A percentile compares a stretch with the other conserved stretches of the same genome.
Conservation (phyloP, 2,888 invertebrate species). For the Lycaena phlaeas region DNA sequence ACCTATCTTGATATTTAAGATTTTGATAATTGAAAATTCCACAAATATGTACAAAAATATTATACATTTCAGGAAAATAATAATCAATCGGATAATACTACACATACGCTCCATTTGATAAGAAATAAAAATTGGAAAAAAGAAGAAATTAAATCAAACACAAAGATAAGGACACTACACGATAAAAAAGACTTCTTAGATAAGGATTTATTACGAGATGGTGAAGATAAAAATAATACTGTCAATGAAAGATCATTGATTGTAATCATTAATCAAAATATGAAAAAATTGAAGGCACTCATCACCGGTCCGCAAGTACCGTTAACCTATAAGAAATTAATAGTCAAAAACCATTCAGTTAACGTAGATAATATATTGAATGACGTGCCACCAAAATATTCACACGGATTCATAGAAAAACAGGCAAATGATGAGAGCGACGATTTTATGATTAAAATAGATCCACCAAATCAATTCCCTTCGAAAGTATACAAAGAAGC, state of each 20-base stretch:
- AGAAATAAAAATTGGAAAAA: too few relatives aligned
- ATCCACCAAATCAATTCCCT: too few relatives aligned
- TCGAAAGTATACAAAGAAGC: too few relatives aligned
- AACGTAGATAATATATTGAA: slow-evolving; percentile 10
- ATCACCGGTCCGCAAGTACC: neutral
- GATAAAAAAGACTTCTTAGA: slow-evolving; percentile 18
- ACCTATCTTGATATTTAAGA: too few relatives aligned
- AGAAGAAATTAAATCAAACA: too few relatives aligned
- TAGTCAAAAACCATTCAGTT: slow-evolving; percentile 4
- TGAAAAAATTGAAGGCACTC: slow-evolving; percentile 20
- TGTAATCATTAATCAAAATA: slow-evolving; percentile 40
- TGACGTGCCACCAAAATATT: slow-evolving; percentile 9
- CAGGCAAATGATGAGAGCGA: neutral
- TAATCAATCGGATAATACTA: too few relatives aligned
- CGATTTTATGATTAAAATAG: too few relatives aligned
- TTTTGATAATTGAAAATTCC: too few relatives aligned
- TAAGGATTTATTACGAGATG: slow-evolving; percentile 32
- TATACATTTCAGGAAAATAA: too few relatives aligned
- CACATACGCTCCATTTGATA: too few relatives aligned
- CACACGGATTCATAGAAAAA: slow-evolving; percentile 9
- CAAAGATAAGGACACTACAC: too few relatives aligned
- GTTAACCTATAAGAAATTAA: neutral
- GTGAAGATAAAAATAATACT: slow-evolving; percentile 28
- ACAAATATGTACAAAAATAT: too few relatives aligned
- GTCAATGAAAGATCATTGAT: slow-evolving; percentile 45